Conservation (phyloP, 2,797 vertebrate species). For the Gambusia yucatana region DNA sequence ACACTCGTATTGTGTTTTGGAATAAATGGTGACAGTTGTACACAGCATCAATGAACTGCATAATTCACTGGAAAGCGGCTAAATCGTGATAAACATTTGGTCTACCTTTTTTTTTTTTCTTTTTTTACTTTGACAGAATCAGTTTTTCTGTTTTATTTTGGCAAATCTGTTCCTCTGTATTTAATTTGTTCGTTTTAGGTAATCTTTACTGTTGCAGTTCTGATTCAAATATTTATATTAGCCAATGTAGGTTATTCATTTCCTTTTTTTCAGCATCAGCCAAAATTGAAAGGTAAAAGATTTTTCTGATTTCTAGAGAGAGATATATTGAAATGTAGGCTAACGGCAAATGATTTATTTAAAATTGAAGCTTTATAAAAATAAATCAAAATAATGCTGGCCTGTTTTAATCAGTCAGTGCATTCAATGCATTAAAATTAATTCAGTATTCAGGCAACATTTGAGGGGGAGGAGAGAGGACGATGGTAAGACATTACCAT, state of each 20-base stretch:
- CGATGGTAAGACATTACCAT: slow-evolving; percentile 78
- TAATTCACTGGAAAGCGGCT: background rate
- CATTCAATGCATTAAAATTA: slow-evolving; percentile 34
- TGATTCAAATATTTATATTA: background rate
- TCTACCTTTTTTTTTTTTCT: background rate
- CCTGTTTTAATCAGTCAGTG: slow-evolving; percentile 19
- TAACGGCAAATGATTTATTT: background rate
- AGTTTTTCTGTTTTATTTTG: background rate
- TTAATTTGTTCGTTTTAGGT: background rate
- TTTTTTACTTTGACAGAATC: background rate
- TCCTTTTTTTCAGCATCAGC: background rate
- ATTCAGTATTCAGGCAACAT: slow-evolving; percentile 58
- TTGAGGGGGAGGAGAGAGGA: slow-evolving; percentile 72
- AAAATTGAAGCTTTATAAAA: background rate
- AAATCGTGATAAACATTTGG: background rate
- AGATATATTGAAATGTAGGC: background rate
- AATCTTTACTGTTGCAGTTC: background rate
- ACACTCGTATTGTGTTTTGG: background rate
- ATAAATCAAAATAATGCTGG: background rate
- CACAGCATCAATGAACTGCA: too few species aligned
- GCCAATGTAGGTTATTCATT: background rate
- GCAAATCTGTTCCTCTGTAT: background rate
- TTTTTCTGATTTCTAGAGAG: background rate
- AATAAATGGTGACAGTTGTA: slow-evolving; percentile 1
- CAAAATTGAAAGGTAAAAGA: background rate